phyloP scores from a whole-genome alignment of 2,113 vertebrate genomes.

The Gulo gulo region DNA sequence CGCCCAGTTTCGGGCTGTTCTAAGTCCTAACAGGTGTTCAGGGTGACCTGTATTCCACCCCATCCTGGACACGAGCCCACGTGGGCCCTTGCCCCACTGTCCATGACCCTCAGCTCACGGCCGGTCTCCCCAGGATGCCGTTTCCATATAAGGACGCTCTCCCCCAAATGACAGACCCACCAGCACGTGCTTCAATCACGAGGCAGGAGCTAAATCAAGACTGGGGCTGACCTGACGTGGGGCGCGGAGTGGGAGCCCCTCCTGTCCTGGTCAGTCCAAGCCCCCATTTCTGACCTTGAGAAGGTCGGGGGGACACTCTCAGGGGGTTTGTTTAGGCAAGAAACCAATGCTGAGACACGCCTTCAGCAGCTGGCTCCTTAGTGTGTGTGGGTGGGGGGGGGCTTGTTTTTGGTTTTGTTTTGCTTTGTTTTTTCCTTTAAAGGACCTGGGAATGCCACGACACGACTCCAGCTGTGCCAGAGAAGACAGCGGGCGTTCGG shows the following conservation, averaged over 20 bases:
- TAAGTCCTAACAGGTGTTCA: background rate
- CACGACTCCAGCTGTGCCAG: fast-evolving
- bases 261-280: fast-evolving
- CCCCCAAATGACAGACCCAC: fast-evolving
- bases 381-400: background rate
- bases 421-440: background rate
- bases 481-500: background rate
- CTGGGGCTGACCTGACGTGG: background rate
- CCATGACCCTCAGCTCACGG: fast-evolving
- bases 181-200: fast-evolving
- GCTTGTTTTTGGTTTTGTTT: background rate
- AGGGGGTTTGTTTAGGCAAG: background rate
- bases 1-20: fast-evolving
- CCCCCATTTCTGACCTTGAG: background rate
- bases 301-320: background rate
- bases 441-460: fast-evolving
- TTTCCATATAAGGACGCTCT: fast-evolving
- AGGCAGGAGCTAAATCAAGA: background rate
- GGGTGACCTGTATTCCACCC: fast-evolving
- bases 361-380: background rate
- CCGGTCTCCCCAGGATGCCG: background rate
- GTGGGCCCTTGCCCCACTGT: fast-evolving
- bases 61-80: fast-evolving
- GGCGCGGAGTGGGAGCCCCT: fast-evolving
- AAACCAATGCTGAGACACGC: background rate